Evolutionary conservation across 1,140 invertebrate species (phyloP), one percentile per base, ranked within the genome.

Genomic region (Ips typographus): DNA sequence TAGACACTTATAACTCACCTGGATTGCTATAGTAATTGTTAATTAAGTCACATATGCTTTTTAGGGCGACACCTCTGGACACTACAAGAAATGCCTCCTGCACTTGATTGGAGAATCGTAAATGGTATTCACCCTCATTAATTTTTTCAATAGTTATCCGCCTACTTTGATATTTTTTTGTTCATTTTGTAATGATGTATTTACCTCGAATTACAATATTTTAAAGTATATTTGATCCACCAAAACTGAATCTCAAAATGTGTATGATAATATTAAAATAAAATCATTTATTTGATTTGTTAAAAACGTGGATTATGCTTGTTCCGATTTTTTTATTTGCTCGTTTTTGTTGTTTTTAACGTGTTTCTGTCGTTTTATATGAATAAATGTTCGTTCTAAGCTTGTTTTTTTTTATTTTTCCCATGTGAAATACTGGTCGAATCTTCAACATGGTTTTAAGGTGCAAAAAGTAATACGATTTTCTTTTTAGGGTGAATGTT

Each of bases 401-500:
- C 22, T 22, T 22, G 22, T 22, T 22, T 22, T 22, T 22, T 22
- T 22, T 22, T 22, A 22, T 22, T 22, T 22, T 22, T 22, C 22
- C 22, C 22, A 22, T 22, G 22, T 22, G 38, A n/a, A 37, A 56
- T 37, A 1, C 38, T 1, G 6, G 38, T 7, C 37, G 2, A 37
- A 56, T 56, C 36, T 22, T 56, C 37, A 22, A 56, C 2, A 1
- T 37, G 53, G 53, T 56, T 8, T 56, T 56, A 37, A 2, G 38
- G 7, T 56, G 8, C 36, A 56, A 56, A 1, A 56, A 56, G 2
- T 52, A 38, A 69, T 65, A 49, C 36, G 40, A 68, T 62, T 68
- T 64, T 42, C 69, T 79, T 85, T 88, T 53, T 82, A 92, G 87
- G 88, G 86, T 53, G 91, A 94, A 62, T 91, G 90, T 62, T 91